These are phyloP conservation scores for Morbakka virulenta DNA, from an alignment of 30 jellyfish, hydroid and myxozoan species.

Conservation along the genomic window DNA sequence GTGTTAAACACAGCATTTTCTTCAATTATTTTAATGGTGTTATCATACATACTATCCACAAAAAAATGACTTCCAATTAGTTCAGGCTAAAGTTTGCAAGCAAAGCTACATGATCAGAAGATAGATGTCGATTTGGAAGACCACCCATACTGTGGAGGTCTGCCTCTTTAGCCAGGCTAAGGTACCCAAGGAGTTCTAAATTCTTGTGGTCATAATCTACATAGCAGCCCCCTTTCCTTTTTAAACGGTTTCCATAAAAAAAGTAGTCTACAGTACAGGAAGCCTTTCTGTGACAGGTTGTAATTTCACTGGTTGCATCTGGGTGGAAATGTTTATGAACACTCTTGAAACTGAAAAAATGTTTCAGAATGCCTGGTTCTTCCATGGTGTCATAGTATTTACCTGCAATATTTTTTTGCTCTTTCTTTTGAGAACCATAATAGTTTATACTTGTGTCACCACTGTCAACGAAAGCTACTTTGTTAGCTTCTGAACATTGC, in stretches of 20 bases:
- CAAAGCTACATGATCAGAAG: constrained; percentile 91
- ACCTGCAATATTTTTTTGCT: too few species aligned
- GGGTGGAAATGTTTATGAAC: constrained; percentile 42
- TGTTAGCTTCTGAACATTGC: neutral
- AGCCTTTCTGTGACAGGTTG: constrained; percentile 79
- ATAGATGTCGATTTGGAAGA: constrained; percentile 63
- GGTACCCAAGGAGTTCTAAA: constrained; percentile 61
- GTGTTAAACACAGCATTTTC: too few species aligned
- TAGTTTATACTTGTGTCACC: neutral
- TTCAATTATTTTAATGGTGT: too few species aligned
- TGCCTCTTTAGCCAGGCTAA: constrained; percentile 29
- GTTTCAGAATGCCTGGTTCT: constrained; percentile 72
- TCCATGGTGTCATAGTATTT: constrained; percentile 26
- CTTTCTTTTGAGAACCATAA: neutral
- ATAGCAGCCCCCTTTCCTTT: neutral
- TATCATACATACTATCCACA: too few species aligned
- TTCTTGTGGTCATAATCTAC: neutral
- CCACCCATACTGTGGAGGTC: constrained; percentile 50
- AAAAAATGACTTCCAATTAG: too few species aligned
- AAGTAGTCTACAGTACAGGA: constrained; percentile 80
- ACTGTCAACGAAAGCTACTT: neutral
- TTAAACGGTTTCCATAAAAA: constrained; percentile 1
- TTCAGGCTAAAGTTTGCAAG: constrained; percentile 57
- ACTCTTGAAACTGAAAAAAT: constrained; percentile 60
- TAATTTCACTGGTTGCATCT: constrained; percentile 60